phyloP scores from a whole-genome alignment of 2,113 vertebrate species.

The Collichthys lucidus region DNA sequence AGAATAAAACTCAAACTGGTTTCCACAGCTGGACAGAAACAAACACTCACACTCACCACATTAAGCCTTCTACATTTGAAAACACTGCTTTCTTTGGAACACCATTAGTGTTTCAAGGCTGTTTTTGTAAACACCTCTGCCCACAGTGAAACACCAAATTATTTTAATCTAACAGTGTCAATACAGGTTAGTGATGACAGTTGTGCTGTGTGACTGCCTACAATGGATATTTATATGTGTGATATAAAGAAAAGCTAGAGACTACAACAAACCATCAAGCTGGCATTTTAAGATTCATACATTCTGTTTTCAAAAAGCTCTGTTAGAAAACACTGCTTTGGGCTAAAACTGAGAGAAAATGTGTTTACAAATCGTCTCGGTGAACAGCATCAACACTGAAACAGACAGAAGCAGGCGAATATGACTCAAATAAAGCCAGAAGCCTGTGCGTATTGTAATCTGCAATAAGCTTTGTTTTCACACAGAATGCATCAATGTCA shows the following conservation, averaged over 20 bases:
- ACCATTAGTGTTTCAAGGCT: not conserved
- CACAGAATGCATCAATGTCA: too few species aligned
- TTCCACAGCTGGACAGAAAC: not conserved
- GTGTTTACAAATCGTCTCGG: not conserved
- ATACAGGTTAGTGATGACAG: not conserved
- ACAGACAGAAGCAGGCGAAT: not conserved
- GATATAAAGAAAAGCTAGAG: too few species aligned
- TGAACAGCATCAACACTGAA: not conserved
- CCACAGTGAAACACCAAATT: not conserved
- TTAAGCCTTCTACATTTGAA: not conserved
- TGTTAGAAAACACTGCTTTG: not conserved
- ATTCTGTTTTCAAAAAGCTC: not conserved
- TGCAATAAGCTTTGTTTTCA: too few species aligned
- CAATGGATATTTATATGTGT: not conserved
- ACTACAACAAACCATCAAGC: not conserved
- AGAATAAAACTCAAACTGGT: not conserved
- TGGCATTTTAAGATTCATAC: not conserved
- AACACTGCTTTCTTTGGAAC: not conserved
- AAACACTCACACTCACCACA: not conserved
- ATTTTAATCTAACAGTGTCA: not conserved
- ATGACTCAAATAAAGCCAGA: not conserved
- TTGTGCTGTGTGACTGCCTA: too few species aligned
- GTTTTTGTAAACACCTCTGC: not conserved
- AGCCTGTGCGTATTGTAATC: not conserved
- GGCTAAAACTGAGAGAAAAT: not conserved